These are phyloP conservation scores for Cylindroiulus punctatus DNA, from an alignment of 2,888 invertebrate genomes.

Conservation along the genomic window DNA sequence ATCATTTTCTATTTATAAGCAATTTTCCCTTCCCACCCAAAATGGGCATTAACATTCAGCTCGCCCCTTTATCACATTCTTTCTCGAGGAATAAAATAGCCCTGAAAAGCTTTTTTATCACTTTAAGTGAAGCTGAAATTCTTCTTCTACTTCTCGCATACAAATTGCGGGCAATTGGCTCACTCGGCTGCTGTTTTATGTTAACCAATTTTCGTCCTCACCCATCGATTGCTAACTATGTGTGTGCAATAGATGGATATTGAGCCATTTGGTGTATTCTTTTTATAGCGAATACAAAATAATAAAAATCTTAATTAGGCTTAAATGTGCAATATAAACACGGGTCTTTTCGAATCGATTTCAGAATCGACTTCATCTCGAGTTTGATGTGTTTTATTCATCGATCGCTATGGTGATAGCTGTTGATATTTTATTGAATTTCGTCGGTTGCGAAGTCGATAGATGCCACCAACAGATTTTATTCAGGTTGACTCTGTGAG, in stretches of 20 bases:
- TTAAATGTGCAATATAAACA: neutral
- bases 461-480: constrained; percentile 33
- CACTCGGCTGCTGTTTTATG: constrained; percentile 10
- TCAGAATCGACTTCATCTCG: constrained; percentile 28
- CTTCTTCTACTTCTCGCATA: neutral
- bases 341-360: neutral
- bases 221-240: constrained; percentile 14
- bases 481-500: neutral
- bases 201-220: constrained; percentile 15
- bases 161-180: neutral
- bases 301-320: constrained; percentile 42
- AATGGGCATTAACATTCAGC: constrained; percentile 40
- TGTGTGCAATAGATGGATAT: neutral
- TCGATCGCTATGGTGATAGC: constrained; percentile 23
- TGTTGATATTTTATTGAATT: constrained; percentile 20
- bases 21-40: neutral
- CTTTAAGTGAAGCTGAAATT: constrained; percentile 12
- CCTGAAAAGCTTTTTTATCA: neutral
- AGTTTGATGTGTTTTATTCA: constrained; percentile 39
- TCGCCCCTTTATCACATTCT: neutral
- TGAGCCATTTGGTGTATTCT: neutral
- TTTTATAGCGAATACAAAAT: constrained; percentile 14
- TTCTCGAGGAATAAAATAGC: neutral
- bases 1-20: constrained; percentile 43
- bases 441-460: neutral